Evolutionary conservation across 2,888 invertebrate genomes (phyloP), one percentile per base, ranked within the genome.

Genomic region (Ametastegia equiseti): DNA sequence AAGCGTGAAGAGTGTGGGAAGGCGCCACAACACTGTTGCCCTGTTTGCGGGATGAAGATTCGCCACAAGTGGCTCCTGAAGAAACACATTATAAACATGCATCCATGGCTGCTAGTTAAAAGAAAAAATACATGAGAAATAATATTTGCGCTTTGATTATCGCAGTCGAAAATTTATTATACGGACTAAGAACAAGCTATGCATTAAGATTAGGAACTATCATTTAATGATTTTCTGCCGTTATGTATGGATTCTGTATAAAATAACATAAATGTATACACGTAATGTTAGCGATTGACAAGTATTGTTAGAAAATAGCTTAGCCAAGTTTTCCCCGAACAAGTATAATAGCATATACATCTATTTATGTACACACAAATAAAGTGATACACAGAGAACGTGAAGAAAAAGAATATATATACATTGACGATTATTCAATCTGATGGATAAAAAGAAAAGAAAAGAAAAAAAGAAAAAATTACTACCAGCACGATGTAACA

Each of bases 1-100:
- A 86, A 91, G 65, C 89, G 91, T 50, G 92, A 92, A 83, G 93
- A 93, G 81, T 93, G 93, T 84, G 92, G 92, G 5, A 91, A 92
- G 84, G 91, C 90, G 11, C 92, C 92, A 13, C 90, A 92, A 50
- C 92, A 92, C 81, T 84, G 85, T 81, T 93, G 93, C 83, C 88
- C 90, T 67, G 87, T 89, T 82, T 93, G 92, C 84, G 86, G 88
- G 6, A 86, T 88, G 39, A 89, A 87, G 78, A 91, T 92, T 60
- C 90, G 92, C 60, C 92, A 92, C 85, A 92, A 91, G 82, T 84
- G 87, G 73, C 91, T 92, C 83, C 88, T 91, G 23, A 86, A 89
- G 33, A 90, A 92, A 42, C 92, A 92, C 84, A 82, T 90, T 65
- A 84, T 87, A 82, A 86, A 88, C 85, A 86, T 87, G 63, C 91